Conservation (phyloP, 1,140 invertebrate genomes). For the Drosophila parvula region DNA sequence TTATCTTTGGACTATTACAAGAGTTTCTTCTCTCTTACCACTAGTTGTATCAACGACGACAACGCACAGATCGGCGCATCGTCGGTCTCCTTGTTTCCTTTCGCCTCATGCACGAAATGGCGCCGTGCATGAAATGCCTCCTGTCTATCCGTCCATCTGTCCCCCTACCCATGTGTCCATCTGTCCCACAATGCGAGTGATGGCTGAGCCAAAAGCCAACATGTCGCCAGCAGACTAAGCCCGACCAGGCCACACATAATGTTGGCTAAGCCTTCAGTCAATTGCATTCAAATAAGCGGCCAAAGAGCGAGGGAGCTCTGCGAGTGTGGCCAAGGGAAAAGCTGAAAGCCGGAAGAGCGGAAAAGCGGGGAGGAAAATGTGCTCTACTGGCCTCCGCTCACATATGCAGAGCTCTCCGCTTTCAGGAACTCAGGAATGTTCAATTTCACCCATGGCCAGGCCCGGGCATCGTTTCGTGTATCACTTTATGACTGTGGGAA, state of each 20-base stretch:
- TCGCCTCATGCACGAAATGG: too few species aligned
- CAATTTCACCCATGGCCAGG: constrained; percentile 68
- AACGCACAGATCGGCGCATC: too few species aligned
- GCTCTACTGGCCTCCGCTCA: constrained; percentile 51
- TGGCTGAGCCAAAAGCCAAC: constrained; percentile 75
- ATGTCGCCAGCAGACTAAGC: constrained; percentile 78
- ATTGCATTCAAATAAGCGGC: constrained; percentile 79
- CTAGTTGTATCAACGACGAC: too few species aligned
- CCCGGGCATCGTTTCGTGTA: constrained; percentile 53
- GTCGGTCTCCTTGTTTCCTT: too few species aligned
- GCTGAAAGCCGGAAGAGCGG: background rate
- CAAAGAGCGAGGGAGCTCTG: constrained; percentile 3
- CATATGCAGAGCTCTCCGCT: constrained; percentile 55
- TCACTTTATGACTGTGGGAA: constrained; percentile 64
- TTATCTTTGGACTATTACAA: too few species aligned
- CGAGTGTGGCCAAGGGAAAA: background rate
- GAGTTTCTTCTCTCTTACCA: too few species aligned
- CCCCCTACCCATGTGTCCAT: constrained; percentile 14
- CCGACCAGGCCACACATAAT: constrained; percentile 62
- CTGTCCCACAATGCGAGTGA: constrained; percentile 34
- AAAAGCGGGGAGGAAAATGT: constrained; percentile 34
- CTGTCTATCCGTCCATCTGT: constrained; percentile 29
- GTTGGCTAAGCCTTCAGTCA: constrained; percentile 76
- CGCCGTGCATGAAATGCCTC: background rate
- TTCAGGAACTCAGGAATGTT: constrained; percentile 61